These are phyloP conservation scores for Aurelia sp. DNA, from an alignment of 30 jellyfish, hydroid and myxozoan genomes.

Conservation along the genomic window DNA sequence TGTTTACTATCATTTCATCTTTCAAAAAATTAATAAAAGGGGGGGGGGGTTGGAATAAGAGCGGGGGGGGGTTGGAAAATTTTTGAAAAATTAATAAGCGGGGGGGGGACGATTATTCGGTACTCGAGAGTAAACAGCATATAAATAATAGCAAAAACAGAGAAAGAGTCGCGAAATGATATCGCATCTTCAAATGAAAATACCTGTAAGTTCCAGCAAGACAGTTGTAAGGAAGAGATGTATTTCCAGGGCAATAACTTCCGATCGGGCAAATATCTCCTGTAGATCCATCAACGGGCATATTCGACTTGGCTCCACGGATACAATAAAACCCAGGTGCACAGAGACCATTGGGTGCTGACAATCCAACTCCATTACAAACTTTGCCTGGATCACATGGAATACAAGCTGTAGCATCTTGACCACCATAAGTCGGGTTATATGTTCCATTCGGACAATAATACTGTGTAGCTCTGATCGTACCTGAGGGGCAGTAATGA, in stretches of 20 bases:
- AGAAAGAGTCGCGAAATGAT: too few species aligned
- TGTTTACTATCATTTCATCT: too few species aligned
- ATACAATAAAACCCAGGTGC: conserved; percentile 93
- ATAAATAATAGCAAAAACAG: too few species aligned
- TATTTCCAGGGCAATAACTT: conserved; percentile 91
- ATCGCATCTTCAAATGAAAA: too few species aligned
- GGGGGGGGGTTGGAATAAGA: too few species aligned
- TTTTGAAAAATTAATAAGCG: too few species aligned
- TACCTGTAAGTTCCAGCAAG: conserved; percentile 93
- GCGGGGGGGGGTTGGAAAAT: too few species aligned
- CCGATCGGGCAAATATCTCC: conserved; percentile 95
- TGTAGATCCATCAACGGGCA: conserved; percentile 86
- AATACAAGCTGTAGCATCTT: conserved; percentile 57
- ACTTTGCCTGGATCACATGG: conserved; percentile 90
- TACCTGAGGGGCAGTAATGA: conserved; percentile 86
- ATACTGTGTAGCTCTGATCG: conserved; percentile 79
- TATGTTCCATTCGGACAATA: conserved; percentile 94
- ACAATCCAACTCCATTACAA: conserved; percentile 86
- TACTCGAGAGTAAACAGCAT: too few species aligned
- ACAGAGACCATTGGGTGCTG: conserved; percentile 88
- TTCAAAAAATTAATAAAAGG: too few species aligned
- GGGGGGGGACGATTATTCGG: too few species aligned
- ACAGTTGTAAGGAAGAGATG: conserved; percentile 73
- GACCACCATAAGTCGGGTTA: conserved; percentile 87
- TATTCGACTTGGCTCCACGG: conserved; percentile 72